Conservation (phyloP, 2,888 invertebrate species). For the Cantharis lateralis region DNA sequence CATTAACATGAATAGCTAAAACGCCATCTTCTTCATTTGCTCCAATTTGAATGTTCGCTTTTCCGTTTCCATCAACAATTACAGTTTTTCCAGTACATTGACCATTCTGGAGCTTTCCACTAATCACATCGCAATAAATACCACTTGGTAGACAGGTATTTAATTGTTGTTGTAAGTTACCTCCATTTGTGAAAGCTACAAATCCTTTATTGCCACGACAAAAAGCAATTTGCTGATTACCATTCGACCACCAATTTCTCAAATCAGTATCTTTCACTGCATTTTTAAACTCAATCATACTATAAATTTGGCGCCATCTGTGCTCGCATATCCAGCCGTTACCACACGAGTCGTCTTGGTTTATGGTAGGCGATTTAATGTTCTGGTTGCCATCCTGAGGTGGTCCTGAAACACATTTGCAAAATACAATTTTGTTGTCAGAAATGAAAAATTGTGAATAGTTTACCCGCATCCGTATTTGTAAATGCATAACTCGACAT, state of each 20-base stretch:
- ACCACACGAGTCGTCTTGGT: slow-evolving; percentile 67
- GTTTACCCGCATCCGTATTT: slow-evolving; percentile 56
- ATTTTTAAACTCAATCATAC: slow-evolving; percentile 80
- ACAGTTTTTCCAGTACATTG: slow-evolving; percentile 70
- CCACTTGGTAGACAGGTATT: slow-evolving; percentile 77
- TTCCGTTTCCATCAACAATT: slow-evolving; percentile 63
- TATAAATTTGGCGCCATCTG: slow-evolving; percentile 80
- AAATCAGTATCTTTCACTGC: slow-evolving; percentile 63
- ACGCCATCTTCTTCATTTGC: slow-evolving; percentile 66
- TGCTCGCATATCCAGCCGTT: slow-evolving; percentile 86
- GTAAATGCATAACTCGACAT: slow-evolving; percentile 85
- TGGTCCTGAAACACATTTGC: slow-evolving; percentile 69
- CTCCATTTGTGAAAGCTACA: slow-evolving; percentile 74
- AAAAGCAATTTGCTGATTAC: slow-evolving; percentile 82
- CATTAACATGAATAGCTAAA: slow-evolving; percentile 66
- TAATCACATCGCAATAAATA: slow-evolving; percentile 83
- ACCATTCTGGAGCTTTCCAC: slow-evolving; percentile 63
- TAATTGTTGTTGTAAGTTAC: slow-evolving; percentile 63
- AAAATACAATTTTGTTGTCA: background rate
- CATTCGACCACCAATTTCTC: slow-evolving; percentile 81
- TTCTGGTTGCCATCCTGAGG: slow-evolving; percentile 67
- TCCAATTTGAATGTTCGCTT: slow-evolving; percentile 62
- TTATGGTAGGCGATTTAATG: slow-evolving; percentile 69
- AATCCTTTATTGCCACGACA: slow-evolving; percentile 73
- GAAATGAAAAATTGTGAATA: background rate